A percentile compares a stretch with the other conserved stretches of the same genome.
phyloP scores from a whole-genome alignment of 2,888 invertebrate species.

The Leptothorax acervorum region DNA sequence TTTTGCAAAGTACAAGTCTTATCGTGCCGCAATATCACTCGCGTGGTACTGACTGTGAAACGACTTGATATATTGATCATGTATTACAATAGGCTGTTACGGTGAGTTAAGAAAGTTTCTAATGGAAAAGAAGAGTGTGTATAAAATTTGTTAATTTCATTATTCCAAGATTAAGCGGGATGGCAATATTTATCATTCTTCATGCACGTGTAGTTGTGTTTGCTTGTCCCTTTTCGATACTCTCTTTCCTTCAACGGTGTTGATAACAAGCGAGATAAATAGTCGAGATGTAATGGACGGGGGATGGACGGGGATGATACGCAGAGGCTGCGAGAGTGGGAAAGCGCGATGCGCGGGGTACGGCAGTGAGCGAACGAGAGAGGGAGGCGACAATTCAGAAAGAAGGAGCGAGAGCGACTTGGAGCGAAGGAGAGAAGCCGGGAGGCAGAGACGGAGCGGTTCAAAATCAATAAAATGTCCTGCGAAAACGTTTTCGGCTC shows the following conservation, averaged over 20 bases:
- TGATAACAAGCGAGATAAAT: conserved; percentile 49
- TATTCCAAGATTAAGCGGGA: neutral
- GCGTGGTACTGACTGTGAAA: neutral
- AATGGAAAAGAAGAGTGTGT: neutral
- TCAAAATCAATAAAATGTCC: conserved; percentile 84
- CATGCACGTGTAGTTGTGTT: neutral
- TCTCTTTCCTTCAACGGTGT: conserved; percentile 6
- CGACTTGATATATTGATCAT: conserved; percentile 19
- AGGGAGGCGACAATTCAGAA: conserved; percentile 61
- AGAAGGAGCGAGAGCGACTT: conserved; percentile 69
- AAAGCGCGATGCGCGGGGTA: conserved; percentile 48
- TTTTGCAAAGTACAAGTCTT: conserved; percentile 23
- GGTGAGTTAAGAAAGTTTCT: neutral
- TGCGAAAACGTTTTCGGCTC: conserved; percentile 80
- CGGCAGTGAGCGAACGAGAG: conserved; percentile 53
- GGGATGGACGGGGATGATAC: conserved; percentile 59
- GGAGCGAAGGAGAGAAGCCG: conserved; percentile 70
- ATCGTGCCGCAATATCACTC: conserved; percentile 25
- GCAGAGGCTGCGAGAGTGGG: conserved; percentile 38
- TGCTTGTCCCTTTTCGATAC: conserved; percentile 3
- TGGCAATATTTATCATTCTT: neutral
- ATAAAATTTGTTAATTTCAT: neutral
- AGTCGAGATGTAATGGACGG: conserved; percentile 47
- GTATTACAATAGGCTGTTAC: neutral
- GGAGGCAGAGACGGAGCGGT: conserved; percentile 72